Evolutionary conservation across 2,888 invertebrate species (phyloP).

Genomic region (Volucella zonaria): DNA sequence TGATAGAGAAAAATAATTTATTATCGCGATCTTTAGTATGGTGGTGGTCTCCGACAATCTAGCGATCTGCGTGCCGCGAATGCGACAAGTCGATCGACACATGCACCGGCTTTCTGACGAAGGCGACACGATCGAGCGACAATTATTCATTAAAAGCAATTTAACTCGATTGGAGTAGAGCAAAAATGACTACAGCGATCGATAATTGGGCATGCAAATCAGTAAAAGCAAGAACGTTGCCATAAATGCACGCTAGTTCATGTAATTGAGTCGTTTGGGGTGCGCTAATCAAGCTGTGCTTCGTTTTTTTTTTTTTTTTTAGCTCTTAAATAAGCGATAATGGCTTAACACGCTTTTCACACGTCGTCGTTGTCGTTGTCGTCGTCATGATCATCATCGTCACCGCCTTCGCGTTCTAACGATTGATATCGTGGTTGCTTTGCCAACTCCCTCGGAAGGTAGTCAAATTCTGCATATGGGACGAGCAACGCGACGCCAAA

Average conservation of each 20-base stretch:
- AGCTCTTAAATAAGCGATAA: constrained; percentile 66
- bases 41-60: constrained; percentile 68
- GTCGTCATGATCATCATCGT: constrained; percentile 30
- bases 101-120: constrained; percentile 56
- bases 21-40: constrained; percentile 65
- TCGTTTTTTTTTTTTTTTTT: no score
- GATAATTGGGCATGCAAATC: constrained; percentile 74
- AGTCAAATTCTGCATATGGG: constrained; percentile 46
- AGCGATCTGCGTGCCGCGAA: constrained; percentile 68
- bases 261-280: constrained; percentile 70
- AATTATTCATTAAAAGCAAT: constrained; percentile 73
- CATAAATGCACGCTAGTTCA: constrained; percentile 63
- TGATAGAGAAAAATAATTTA: constrained; percentile 73
- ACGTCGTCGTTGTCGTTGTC: constrained; percentile 57
- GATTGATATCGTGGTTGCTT: constrained; percentile 23
- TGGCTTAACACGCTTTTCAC: constrained; percentile 67
- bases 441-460: not conserved
- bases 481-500: constrained; percentile 49
- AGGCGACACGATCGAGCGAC: constrained; percentile 49
- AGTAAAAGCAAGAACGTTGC: constrained; percentile 58
- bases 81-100: constrained; percentile 72
- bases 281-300: constrained; percentile 62
- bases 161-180: constrained; percentile 71
- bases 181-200: constrained; percentile 66
- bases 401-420: constrained; percentile 51